Conservation (phyloP, 2,797 vertebrate species). For the Anas bernieri region DNA sequence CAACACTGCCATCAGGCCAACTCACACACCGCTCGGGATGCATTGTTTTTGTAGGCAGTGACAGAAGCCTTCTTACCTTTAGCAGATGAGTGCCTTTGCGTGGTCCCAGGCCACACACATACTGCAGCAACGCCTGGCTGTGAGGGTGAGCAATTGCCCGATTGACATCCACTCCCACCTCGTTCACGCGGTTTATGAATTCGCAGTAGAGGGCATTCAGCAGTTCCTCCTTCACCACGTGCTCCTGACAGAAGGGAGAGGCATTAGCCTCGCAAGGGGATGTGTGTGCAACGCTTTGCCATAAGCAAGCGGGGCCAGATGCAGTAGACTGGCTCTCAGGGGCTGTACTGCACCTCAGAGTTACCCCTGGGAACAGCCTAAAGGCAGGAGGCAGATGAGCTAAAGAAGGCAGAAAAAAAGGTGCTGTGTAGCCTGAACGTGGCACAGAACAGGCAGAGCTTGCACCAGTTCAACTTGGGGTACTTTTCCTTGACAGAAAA, state of each 20-base stretch:
- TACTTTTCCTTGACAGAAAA: neutral
- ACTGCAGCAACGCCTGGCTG: slow-evolving; percentile 96
- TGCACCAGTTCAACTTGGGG: neutral
- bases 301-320: neutral
- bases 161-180: slow-evolving; percentile 98
- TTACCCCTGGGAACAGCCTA: neutral
- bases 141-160: slow-evolving; percentile 94
- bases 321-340: neutral
- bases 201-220: slow-evolving; percentile 93
- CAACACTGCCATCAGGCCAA: neutral
- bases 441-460: neutral
- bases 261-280: neutral
- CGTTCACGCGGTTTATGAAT: slow-evolving; percentile 98
- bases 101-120: slow-evolving; percentile 94
- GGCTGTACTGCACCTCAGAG: neutral
- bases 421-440: neutral
- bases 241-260: slow-evolving; percentile 82
- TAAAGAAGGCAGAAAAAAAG: neutral
- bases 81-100: slow-evolving; percentile 96
- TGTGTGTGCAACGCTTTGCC: neutral
- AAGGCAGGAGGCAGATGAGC: neutral
- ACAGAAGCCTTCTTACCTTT: slow-evolving; percentile 84
- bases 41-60: neutral
- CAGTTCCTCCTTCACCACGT: slow-evolving; percentile 96
- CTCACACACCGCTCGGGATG: accelerated